Evolutionary conservation across 23 tunicate genomes (phyloP).

Genomic region (Diplosoma virens): DNA sequence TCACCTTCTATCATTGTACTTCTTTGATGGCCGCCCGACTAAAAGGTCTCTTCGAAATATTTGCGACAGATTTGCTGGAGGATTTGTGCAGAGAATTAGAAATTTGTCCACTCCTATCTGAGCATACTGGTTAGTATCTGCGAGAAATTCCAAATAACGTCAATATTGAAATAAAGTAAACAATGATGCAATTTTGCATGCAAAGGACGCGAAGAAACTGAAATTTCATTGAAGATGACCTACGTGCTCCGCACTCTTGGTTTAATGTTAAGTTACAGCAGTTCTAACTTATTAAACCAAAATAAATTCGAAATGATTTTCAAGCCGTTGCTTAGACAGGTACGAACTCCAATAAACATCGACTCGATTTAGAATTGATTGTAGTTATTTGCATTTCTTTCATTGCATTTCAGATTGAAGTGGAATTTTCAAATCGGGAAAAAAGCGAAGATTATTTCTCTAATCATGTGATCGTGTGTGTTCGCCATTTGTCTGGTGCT

Average conservation of each 20-base stretch:
- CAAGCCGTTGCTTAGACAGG: slow-evolving; percentile 50
- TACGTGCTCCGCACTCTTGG: not conserved
- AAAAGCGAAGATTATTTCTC: slow-evolving; percentile 23
- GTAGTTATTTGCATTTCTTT: too few species aligned
- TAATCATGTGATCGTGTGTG: slow-evolving; percentile 50
- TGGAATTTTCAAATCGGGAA: not conserved
- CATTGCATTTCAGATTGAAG: not conserved
- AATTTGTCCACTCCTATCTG: too few species aligned
- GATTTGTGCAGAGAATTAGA: slow-evolving; percentile 5
- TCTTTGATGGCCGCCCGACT: slow-evolving; percentile 38
- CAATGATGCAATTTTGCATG: too few species aligned
- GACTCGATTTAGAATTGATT: too few species aligned
- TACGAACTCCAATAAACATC: too few species aligned
- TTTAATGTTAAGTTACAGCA: not conserved
- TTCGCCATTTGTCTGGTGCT: slow-evolving; percentile 61
- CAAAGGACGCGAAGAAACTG: not conserved
- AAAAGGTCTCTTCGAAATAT: slow-evolving; percentile 41
- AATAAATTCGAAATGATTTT: slow-evolving; percentile 40
- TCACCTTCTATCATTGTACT: slow-evolving; percentile 54
- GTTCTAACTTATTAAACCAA: slow-evolving; percentile 25
- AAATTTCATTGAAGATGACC: not conserved
- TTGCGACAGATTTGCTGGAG: slow-evolving; percentile 35
- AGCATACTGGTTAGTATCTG: too few species aligned
- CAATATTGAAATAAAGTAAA: too few species aligned
- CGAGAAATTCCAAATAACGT: too few species aligned